Evolutionary conservation across 2,797 vertebrate species (phyloP), one percentile per base, ranked within the genome.

Genomic region (Moxostoma hubbsi): DNA sequence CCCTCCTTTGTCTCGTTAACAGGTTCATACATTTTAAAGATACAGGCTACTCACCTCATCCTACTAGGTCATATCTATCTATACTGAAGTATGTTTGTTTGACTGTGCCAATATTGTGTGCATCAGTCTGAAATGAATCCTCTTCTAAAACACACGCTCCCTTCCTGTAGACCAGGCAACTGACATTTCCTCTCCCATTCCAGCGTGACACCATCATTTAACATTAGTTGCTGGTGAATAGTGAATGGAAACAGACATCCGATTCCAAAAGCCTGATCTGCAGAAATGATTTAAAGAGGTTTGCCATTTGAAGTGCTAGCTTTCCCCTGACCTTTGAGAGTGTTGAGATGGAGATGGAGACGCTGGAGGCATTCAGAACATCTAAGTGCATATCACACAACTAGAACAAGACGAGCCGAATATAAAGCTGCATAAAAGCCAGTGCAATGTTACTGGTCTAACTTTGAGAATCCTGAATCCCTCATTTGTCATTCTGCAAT

Each of bases 261-360:
- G 77, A 46, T 61, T 78, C 51, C 65, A 46, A 76, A 72, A 81
- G 72, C 72, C 63, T 80, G 75, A 83, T 80, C 82, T 77, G 81
- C 79, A 85, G 74, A 76, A 81, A 85, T 85, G 71, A 85, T 84
- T 83, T 72, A 84, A 57, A 24, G 72, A 70, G 87, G 72, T 82
- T 67, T 80, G 18, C 12, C 18, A 12, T 82, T 81, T 82, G 73
- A 79, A 81, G 76, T 45, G 12, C 54, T 6, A 13, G 11, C 15
- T 77, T 16, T 67, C 36, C 49, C 72, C 54, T 59, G 49, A 66
- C 74, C 46, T 59, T 59, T 9, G 9, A 43, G 36, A 36, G 36
- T 36, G 36, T 36, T 24, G 66, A 68, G 54, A 59, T 43, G 15
- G 54, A 59, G 43, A 75, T 65, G 62, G 11, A 75, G 16, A 66